Evolutionary conservation across 1,140 invertebrate species (phyloP).

Genomic region (Pissodes strobi): DNA sequence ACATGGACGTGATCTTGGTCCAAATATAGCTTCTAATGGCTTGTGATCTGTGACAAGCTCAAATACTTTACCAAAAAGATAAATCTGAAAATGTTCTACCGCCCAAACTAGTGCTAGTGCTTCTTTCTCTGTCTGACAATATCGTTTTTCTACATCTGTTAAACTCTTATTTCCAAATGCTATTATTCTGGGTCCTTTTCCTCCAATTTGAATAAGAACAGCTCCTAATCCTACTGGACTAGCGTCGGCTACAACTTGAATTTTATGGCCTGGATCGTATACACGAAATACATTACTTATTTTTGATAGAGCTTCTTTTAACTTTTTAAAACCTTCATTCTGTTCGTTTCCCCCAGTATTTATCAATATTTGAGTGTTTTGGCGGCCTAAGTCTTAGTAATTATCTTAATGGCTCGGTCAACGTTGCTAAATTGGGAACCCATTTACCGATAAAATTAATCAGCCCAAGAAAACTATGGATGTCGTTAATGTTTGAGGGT

Average conservation of each 20-base stretch:
- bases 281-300: slow-evolving; percentile 59
- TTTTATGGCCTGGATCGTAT: slow-evolving; percentile 41
- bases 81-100: slow-evolving; percentile 36
- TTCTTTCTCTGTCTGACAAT: slow-evolving; percentile 55
- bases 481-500: slow-evolving; percentile 34
- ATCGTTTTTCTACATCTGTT: slow-evolving; percentile 53
- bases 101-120: slow-evolving; percentile 51
- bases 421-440: slow-evolving; percentile 47
- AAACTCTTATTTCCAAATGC: slow-evolving; percentile 52
- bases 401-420: slow-evolving; percentile 42
- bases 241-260: slow-evolving; percentile 55
- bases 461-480: slow-evolving; percentile 39
- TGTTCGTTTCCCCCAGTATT: no score
- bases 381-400: slow-evolving; percentile 31
- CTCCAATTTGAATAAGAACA: slow-evolving; percentile 40
- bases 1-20: slow-evolving; percentile 44
- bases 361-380: no score
- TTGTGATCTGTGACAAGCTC: no score
- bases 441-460: slow-evolving; percentile 40
- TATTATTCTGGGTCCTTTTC: slow-evolving; percentile 6
- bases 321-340: background rate
- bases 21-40: slow-evolving; percentile 53
- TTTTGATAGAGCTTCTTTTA: slow-evolving; percentile 5
- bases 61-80: slow-evolving; percentile 44
- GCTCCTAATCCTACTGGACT: slow-evolving; percentile 55